Conservation (phyloP, 2,797 vertebrate genomes). For the Anguilla pacifica region DNA sequence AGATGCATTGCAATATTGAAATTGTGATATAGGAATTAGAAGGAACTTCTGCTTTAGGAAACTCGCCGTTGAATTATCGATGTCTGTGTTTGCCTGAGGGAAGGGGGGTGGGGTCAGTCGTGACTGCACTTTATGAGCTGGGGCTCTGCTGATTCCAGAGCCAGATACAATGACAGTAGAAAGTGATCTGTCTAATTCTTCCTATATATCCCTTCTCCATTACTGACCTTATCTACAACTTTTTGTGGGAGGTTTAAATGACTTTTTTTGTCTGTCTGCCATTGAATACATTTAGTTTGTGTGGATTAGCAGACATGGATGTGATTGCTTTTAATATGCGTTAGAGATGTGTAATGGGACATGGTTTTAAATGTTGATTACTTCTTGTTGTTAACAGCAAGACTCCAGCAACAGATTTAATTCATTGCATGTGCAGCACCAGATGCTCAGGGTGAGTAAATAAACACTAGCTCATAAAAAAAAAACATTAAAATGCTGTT, state of each 20-base stretch:
- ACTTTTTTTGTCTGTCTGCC: not conserved
- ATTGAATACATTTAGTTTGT: not conserved
- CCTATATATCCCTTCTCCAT: not conserved
- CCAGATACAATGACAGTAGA: not conserved
- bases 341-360: not conserved
- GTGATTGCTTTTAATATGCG: not conserved
- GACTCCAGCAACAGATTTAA: constrained; percentile 83
- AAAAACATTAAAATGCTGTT: not conserved
- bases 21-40: not conserved
- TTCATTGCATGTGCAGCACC: constrained; percentile 93
- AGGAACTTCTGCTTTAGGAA: not conserved
- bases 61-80: too few species aligned
- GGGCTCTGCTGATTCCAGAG: not conserved
- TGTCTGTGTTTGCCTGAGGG: too few species aligned
- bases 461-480: not conserved
- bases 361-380: not conserved
- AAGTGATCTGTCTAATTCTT: not conserved
- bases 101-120: not conserved
- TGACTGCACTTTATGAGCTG: not conserved
- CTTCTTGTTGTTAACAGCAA: constrained; percentile 77
- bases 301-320: not conserved
- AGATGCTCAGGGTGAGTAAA: constrained; percentile 90
- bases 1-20: not conserved
- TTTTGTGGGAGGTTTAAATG: not conserved
- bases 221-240: not conserved